Evolutionary conservation across 1,140 invertebrate species (phyloP), one percentile per base, ranked within the genome.

Genomic region (Drosophila arawakana): DNA sequence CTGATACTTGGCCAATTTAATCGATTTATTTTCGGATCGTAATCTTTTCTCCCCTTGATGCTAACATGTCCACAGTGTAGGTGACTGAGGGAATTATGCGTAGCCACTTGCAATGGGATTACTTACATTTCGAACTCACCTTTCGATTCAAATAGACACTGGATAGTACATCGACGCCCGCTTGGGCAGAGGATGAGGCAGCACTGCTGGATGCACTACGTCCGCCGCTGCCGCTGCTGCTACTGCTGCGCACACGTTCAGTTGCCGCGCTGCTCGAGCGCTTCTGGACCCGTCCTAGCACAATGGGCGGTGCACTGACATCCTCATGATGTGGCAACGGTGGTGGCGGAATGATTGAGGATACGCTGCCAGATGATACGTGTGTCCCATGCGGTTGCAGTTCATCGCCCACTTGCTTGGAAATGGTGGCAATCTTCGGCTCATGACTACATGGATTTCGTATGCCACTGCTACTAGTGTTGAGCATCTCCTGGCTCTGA

Each of bases 111-210:
- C 65, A 88, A 79, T 73, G 78, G 78, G 75, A 88, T 90, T 90
- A 89, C 84, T 89, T 89, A 89, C 84, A 89, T 89, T 89, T 89
- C 84, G 81, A 90, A 90, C 90, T 88, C 81, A 91, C 90, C 90
- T 91, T 91, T 80, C 90, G 78, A 89, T 90, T 91, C 76, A 91
- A 91, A 61, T 91, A 91, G 49, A 73, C 78, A 62, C 57, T 90
- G 61, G 84, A 90, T 9, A 89, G 85, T 46, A 78, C 55, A 73
- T 91, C 88, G 39, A 73, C 75, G 5, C 73, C 73, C n/a, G 60
- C 52, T 49, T 54, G 76, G 11, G 62, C 46, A 35, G 25, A 30
- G 25, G 25, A 30, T 4, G 25, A 30, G 25, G 58, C 44, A 15
- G 46, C 44, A 57, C 68, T 70, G 35, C 62, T 58, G 13, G 54